Conservation (phyloP, 1,140 invertebrate species). For the Rhopalosiphum maidis region DNA sequence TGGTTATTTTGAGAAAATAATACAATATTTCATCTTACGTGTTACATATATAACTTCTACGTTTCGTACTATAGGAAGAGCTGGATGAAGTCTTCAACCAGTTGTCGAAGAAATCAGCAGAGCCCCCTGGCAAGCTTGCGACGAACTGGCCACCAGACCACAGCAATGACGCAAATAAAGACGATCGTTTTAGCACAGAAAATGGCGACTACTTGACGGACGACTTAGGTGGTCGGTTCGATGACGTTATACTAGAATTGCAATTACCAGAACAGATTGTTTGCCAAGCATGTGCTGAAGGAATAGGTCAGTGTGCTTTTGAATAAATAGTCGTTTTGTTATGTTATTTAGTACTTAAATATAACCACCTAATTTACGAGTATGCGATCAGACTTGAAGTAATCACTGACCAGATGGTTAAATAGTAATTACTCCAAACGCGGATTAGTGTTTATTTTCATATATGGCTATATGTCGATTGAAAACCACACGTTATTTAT, state of each 20-base stretch:
- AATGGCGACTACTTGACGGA: neutral
- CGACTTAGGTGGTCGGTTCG: neutral
- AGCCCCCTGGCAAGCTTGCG: neutral
- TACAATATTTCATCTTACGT: neutral
- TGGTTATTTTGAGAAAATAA: neutral
- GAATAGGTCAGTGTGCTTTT: slow-evolving; percentile 13
- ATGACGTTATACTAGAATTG: slow-evolving; percentile 48
- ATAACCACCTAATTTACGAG: neutral
- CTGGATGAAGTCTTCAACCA: slow-evolving; percentile 48
- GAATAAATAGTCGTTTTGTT: neutral
- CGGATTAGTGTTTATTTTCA: neutral
- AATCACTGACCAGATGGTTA: slow-evolving; percentile 3
- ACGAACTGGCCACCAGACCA: slow-evolving; percentile 6
- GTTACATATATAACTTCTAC: neutral
- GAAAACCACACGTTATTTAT: neutral
- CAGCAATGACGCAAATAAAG: neutral
- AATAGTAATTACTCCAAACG: neutral
- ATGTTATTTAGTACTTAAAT: neutral
- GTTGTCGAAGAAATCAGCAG: neutral
- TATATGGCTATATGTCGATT: neutral
- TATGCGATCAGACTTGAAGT: neutral
- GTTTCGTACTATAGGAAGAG: slow-evolving; percentile 8
- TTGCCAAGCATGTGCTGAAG: slow-evolving; percentile 26
- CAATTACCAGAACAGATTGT: slow-evolving; percentile 44
- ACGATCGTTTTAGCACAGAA: neutral